phyloP scores from a whole-genome alignment of 2,113 vertebrate species.

The Drymodes brunneopygia region DNA sequence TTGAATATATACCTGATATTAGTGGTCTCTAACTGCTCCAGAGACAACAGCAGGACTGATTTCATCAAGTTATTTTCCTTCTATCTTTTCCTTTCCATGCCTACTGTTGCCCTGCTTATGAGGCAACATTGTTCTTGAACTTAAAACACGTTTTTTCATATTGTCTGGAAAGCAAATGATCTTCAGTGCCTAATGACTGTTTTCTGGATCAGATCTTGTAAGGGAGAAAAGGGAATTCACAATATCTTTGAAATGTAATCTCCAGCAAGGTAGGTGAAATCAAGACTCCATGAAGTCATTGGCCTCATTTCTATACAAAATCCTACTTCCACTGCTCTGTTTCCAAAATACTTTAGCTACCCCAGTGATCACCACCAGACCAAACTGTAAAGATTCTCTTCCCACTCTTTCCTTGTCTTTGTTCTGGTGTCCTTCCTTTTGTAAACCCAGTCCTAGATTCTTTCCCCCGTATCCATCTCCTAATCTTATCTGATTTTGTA shows the following conservation, averaged over 20 bases:
- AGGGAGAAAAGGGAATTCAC: not conserved
- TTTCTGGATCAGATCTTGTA: not conserved
- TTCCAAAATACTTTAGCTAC: not conserved
- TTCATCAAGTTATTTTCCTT: not conserved
- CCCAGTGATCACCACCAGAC: not conserved
- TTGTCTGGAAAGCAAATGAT: not conserved
- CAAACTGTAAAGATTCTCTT: not conserved
- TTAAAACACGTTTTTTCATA: not conserved
- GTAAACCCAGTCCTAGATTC: not conserved
- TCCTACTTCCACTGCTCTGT: not conserved
- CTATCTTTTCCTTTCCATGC: not conserved
- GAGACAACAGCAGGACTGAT: not conserved
- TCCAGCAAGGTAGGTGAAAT: not conserved
- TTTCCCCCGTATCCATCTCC: fast-evolving
- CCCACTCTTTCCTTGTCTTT: not conserved
- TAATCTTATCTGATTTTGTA: not conserved
- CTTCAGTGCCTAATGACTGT: not conserved
- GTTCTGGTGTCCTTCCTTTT: not conserved
- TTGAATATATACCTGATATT: not conserved
- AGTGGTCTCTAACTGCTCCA: not conserved
- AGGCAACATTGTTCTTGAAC: not conserved
- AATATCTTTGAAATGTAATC: not conserved
- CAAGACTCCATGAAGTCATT: not conserved
- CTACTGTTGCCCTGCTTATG: not conserved
- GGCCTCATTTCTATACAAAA: not conserved